Evolutionary conservation across 2,888 invertebrate genomes (phyloP).

Genomic region (Zaprionus bogoriensis): DNA sequence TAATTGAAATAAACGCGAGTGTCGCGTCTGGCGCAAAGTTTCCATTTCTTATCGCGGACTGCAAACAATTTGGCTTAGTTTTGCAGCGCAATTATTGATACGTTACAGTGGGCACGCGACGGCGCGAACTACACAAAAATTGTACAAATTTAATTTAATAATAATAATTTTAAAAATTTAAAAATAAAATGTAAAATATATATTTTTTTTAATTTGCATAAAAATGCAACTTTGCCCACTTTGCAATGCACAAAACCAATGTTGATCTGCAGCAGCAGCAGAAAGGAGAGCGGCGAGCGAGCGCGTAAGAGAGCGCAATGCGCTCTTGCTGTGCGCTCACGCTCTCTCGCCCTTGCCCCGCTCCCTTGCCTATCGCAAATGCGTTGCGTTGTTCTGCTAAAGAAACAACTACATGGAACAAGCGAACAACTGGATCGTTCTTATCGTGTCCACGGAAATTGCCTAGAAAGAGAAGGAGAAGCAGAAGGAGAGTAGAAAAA

Average conservation of each 20-base stretch:
- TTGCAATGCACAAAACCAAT: neutral
- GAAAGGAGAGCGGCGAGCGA: neutral
- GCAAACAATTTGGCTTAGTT: slow-evolving; percentile 12
- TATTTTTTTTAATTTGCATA: neutral
- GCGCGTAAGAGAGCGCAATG: neutral
- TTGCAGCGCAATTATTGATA: neutral
- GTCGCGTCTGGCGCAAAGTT: slow-evolving; percentile 1
- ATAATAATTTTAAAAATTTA: no score
- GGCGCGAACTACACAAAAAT: neutral
- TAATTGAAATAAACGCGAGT: neutral
- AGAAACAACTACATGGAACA: no score
- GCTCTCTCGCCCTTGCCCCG: neutral
- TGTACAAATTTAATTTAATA: no score
- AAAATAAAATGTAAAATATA: no score
- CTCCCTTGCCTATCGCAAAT: no score
- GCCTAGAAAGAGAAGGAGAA: slow-evolving; percentile 11
- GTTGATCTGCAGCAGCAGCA: no score
- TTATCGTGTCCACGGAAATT: slow-evolving; percentile 45
- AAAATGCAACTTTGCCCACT: neutral
- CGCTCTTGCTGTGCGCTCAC: neutral
- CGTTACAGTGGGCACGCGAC: neutral
- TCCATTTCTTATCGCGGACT: slow-evolving; percentile 7
- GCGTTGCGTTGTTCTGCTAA: no score
- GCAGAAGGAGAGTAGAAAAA: slow-evolving; percentile 7
- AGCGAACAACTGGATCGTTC: slow-evolving; percentile 8